Base-by-base conservation (phyloP, 1,140 invertebrate species). In the Drosophila athabasca region DNA sequence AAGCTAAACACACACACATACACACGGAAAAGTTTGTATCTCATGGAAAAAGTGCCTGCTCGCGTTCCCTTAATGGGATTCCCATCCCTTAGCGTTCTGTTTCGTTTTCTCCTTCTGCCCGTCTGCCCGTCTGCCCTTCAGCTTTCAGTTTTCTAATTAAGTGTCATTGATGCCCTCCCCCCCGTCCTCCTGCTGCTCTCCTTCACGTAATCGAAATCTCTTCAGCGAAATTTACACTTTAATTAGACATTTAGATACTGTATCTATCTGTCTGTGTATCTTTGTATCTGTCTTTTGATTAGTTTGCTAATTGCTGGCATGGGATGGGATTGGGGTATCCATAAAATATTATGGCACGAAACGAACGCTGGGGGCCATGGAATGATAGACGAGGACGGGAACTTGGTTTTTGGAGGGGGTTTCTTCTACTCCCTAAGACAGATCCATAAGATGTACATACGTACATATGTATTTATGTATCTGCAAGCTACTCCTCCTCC, bases 191-290 rank as follows among this genome's bases (percentile, higher is more conserved):
- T 39, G 11, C 35, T 13, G 1, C 35, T 13, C 35, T 13, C 35
- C 35, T 11, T 13, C 35, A 13, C 35, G 11, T 39, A 39, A 39
- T 39, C 35, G 35, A 55, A 78, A 78, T 76, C 79, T 78, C 53
- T 64, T 35, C 43, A 22, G 51, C 41, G 24, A 74, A 74, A 74
- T 81, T 81, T 85, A 85, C 73, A 85, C 77, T 85, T 81, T 85
- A 85, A 87, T 85, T 81, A 80, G 76, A 62, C 74, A 78, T 87
- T 85, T 59, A 70, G 77, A 87, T 81, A 84, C 64, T 76, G 65
- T 71, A 64, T 83, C 35, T 29, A 26, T 58, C 31, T 72, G 43
- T 43, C 61, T 74, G 75, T 71, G 65, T 75, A 61, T 83, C 24
- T 44, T 13, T 62, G 29, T 72, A 61, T 61, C 65, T 74, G 75